These are phyloP conservation scores for Patella pellucida DNA, from an alignment of 2,888 invertebrate species.

Conservation along the genomic window DNA sequence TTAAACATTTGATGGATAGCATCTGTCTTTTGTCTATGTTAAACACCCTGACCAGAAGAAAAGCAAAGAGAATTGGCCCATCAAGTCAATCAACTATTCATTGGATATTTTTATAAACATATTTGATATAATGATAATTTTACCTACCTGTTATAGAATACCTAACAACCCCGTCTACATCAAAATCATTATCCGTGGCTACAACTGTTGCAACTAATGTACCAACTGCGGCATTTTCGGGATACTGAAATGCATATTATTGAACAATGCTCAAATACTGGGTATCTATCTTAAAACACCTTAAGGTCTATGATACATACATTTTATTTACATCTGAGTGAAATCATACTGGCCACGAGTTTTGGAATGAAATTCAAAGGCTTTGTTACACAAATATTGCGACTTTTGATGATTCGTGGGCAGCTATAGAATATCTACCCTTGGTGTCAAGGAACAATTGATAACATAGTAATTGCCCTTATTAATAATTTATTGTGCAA, in stretches of 20 bases:
- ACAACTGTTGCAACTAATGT: slow-evolving; percentile 39
- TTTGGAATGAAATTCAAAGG: no score
- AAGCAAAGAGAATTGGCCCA: not conserved
- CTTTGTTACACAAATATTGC: no score
- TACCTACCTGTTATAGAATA: slow-evolving; percentile 45
- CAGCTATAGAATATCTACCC: no score
- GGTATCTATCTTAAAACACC: not conserved
- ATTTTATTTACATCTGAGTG: no score
- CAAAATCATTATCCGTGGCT: slow-evolving; percentile 56
- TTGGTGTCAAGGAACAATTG: no score
- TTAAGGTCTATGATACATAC: no score
- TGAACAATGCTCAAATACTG: not conserved
- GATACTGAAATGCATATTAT: slow-evolving; percentile 29
- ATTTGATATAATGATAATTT: not conserved
- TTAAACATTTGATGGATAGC: not conserved
- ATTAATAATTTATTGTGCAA: no score
- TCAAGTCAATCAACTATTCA: not conserved
- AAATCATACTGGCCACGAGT: no score
- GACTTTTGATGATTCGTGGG: no score
- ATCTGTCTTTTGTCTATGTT: not conserved
- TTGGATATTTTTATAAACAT: not conserved
- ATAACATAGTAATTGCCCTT: no score
- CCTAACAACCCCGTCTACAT: slow-evolving; percentile 43
- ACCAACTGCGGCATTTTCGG: slow-evolving; percentile 42
- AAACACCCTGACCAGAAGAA: not conserved